Evolutionary conservation across 2,888 invertebrate species (phyloP).

Genomic region (Hypomecis punctinalis): DNA sequence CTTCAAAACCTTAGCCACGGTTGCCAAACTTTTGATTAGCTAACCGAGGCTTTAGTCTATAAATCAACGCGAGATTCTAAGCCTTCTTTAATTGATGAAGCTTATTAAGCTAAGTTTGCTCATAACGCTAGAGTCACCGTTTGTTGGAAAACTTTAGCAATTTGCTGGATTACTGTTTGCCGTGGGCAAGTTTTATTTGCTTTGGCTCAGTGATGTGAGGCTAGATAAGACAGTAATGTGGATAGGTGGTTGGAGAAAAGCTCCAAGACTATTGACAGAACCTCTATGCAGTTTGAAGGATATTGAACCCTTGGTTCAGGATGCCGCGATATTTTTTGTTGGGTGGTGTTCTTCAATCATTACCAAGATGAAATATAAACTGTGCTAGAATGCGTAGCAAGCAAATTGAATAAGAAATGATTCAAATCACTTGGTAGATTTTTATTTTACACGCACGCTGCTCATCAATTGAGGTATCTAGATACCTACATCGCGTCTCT

Average conservation of each 20-base stretch:
- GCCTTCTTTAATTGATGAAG: conserved; percentile 46
- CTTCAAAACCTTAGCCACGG: background rate
- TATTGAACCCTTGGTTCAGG: no score
- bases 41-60: conserved; percentile 14
- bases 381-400: no score
- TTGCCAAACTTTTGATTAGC: conserved; percentile 10
- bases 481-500: no score
- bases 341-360: no score
- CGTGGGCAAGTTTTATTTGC: conserved; percentile 34
- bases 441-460: no score
- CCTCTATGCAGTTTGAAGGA: no score
- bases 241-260: background rate
- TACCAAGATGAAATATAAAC: no score
- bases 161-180: conserved; percentile 46
- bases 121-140: conserved; percentile 48
- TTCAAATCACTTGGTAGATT: no score
- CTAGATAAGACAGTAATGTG: conserved; percentile 11
- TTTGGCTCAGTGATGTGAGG: conserved; percentile 18
- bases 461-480: no score
- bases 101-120: conserved; percentile 55
- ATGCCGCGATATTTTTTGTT: no score
- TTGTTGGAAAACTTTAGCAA: conserved; percentile 47
- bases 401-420: no score
- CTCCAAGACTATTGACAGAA: no score
- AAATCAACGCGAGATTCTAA: conserved; percentile 35